phyloP scores from a whole-genome alignment of 2,797 vertebrate species.

The Poeciliopsis paucimaculata region DNA sequence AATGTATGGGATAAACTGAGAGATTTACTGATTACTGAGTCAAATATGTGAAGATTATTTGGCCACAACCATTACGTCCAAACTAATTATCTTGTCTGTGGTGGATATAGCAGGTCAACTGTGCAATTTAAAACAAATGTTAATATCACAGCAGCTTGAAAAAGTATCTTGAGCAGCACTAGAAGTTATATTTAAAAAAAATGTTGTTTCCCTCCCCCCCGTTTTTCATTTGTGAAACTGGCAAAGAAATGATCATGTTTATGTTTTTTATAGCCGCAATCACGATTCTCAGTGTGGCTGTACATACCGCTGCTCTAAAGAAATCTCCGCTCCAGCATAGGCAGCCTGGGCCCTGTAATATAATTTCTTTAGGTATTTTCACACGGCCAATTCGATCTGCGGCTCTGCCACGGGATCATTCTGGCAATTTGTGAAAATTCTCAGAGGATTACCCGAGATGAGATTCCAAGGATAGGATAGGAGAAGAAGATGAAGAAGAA shows the following conservation, averaged over 20 bases:
- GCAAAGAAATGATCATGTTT: constrained; percentile 6
- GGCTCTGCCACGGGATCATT: constrained; percentile 30
- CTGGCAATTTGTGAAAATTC: constrained; percentile 20
- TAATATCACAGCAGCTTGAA: background rate
- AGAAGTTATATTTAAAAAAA: background rate
- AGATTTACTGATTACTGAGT: constrained; percentile 4
- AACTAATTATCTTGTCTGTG: background rate
- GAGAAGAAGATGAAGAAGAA: too few species aligned
- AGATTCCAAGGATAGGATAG: constrained; percentile 11
- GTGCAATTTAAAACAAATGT: background rate
- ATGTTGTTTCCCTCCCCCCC: background rate
- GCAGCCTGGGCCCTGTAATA: constrained; percentile 38
- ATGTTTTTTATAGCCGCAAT: constrained; percentile 28
- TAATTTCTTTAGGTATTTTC: constrained; percentile 51
- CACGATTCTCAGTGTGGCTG: constrained; percentile 16
- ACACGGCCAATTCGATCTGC: constrained; percentile 54
- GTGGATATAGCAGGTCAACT: background rate
- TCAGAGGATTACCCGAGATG: constrained; percentile 31
- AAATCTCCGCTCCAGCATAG: constrained; percentile 31
- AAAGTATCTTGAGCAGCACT: background rate
- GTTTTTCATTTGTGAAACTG: background rate
- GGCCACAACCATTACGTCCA: background rate
- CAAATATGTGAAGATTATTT: constrained; percentile 17
- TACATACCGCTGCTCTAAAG: constrained; percentile 32
- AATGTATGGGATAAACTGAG: constrained; percentile 16